Conservation (phyloP, 2,888 invertebrate genomes). For the Drosophila multiciliata region DNA sequence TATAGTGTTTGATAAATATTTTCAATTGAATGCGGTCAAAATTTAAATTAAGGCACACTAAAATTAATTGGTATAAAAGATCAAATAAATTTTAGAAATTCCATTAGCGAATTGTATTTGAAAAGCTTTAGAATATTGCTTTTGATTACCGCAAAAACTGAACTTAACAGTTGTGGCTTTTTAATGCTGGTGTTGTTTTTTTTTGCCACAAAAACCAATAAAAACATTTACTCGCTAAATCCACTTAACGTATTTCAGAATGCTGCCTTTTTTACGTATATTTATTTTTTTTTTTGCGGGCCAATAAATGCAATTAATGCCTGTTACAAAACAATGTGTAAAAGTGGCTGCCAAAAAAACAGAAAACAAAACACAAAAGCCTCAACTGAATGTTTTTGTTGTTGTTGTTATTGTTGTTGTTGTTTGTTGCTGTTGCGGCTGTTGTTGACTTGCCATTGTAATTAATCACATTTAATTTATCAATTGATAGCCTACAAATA, state of each 20-base stretch:
- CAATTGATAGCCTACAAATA: conserved; percentile 26
- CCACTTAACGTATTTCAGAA: conserved; percentile 16
- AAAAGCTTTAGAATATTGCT: conserved; percentile 29
- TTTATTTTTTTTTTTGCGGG: conserved; percentile 13
- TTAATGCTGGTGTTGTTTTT: neutral
- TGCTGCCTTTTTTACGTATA: conserved; percentile 1
- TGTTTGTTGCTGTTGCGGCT: conserved; percentile 3
- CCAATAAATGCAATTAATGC: conserved; percentile 40
- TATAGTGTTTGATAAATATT: neutral
- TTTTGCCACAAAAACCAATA: conserved; percentile 42
- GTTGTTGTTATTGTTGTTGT: neutral
- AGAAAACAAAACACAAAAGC: conserved; percentile 1
- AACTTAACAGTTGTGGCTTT: conserved; percentile 11
- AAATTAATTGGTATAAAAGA: neutral
- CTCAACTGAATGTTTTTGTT: conserved; percentile 23
- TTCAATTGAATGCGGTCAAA: neutral
- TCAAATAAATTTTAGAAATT: conserved; percentile 16
- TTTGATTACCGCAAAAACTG: conserved; percentile 39
- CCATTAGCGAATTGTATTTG: conserved; percentile 21
- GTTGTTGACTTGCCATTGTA: conserved; percentile 25
- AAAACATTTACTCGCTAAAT: conserved; percentile 42
- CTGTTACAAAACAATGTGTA: conserved; percentile 19
- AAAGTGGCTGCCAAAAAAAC: conserved; percentile 26
- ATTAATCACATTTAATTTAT: conserved; percentile 56
- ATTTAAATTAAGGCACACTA: neutral